Evolutionary conservation across 2,797 vertebrate genomes (phyloP).

Genomic region (Cynodonichthys magdalenae): DNA sequence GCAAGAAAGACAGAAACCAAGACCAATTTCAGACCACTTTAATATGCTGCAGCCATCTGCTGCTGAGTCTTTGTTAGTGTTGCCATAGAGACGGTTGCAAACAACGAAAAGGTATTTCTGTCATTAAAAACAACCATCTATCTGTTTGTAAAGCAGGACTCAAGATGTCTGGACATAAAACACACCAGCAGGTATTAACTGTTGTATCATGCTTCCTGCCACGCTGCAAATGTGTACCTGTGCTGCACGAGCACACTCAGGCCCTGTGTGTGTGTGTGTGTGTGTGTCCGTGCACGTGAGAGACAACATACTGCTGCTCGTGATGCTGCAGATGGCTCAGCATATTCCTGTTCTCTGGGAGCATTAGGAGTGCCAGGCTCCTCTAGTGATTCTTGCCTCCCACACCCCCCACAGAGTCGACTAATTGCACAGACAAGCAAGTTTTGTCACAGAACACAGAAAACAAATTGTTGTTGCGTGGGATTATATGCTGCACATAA

Average conservation of each 20-base stretch:
- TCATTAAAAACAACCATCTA: conserved; percentile 37
- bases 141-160: conserved; percentile 7
- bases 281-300: background rate
- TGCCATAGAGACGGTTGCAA: conserved; percentile 65
- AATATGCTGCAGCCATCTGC: conserved; percentile 50
- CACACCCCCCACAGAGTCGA: conserved; percentile 22
- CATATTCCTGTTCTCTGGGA: conserved; percentile 48
- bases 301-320: conserved; percentile 9
- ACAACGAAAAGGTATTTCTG: conserved; percentile 69
- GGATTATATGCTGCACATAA: conserved; percentile 3
- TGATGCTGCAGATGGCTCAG: conserved; percentile 63
- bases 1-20: conserved; percentile 13
- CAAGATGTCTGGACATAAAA: background rate
- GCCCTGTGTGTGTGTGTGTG: conserved; percentile 17
- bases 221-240: conserved; percentile 9
- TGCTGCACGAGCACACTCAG: conserved; percentile 24
- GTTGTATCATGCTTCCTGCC: rapidly evolving
- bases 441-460: conserved; percentile 58
- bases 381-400: conserved; percentile 23
- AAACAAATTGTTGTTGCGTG: conserved; percentile 24
- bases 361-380: conserved; percentile 42
- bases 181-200: background rate
- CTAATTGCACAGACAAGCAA: conserved; percentile 67
- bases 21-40: conserved; percentile 28
- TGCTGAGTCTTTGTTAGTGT: conserved; percentile 61